These are phyloP conservation scores for Papilio polyxenes DNA, from an alignment of 1,140 invertebrate species.

Conservation along the genomic window DNA sequence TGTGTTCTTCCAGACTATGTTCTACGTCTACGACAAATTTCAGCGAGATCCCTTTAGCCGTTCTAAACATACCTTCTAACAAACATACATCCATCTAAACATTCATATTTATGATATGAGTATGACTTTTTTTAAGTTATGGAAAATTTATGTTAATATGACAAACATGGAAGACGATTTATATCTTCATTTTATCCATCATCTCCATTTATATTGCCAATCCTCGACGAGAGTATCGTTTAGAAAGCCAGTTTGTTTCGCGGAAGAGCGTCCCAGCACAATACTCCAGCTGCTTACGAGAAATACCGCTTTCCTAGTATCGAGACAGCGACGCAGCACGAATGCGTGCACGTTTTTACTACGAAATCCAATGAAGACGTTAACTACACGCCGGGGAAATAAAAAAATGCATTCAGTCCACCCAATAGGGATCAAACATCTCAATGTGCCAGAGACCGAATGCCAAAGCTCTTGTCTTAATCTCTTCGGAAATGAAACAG, in stretches of 20 bases:
- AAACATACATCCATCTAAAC: too few relatives aligned
- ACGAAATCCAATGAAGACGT: conserved; percentile 49
- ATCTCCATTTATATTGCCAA: conserved; percentile 23
- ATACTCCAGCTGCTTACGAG: conserved; percentile 46
- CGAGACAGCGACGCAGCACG: conserved; percentile 27
- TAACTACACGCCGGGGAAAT: conserved; percentile 42
- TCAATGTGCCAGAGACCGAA: neutral
- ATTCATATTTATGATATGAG: too few relatives aligned
- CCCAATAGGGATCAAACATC: conserved; percentile 35
- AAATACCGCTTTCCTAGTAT: conserved; percentile 47
- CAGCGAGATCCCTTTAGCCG: too few relatives aligned
- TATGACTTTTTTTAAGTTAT: too few relatives aligned
- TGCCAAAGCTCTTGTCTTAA: conserved; percentile 16
- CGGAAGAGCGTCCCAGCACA: conserved; percentile 44
- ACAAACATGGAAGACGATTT: neutral
- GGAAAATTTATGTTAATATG: neutral
- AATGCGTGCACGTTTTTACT: conserved; percentile 43
- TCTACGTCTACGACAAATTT: too few relatives aligned
- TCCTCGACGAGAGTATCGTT: conserved; percentile 41
- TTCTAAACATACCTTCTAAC: too few relatives aligned
- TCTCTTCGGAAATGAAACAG: neutral
- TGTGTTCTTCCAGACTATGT: too few relatives aligned
- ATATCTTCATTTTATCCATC: neutral
- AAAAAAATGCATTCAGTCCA: conserved; percentile 36
- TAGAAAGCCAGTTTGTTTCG: conserved; percentile 48